Percentiles rank a stretch among this genome's conserved stretches.
phyloP scores from a whole-genome alignment of 2,797 vertebrate species.

The Centropyge bicolor region DNA sequence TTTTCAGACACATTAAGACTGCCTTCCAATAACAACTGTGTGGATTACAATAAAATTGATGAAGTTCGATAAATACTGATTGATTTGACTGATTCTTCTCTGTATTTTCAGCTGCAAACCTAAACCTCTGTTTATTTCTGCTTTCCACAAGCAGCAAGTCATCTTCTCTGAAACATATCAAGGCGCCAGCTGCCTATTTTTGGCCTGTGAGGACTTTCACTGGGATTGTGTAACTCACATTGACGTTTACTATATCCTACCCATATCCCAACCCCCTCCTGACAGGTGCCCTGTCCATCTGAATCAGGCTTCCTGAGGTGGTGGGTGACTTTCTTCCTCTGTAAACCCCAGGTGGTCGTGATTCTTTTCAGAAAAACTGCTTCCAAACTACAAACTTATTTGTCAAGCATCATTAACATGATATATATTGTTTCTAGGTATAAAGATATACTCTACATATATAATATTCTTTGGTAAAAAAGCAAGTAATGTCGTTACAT shows the following conservation, averaged over 20 bases:
- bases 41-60: not conserved
- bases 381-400: not conserved
- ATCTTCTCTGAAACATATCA: constrained; percentile 7
- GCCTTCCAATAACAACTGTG: not conserved
- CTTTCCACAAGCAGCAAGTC: constrained; percentile 12
- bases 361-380: not conserved
- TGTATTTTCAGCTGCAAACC: not conserved
- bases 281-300: not conserved
- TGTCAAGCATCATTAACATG: constrained; percentile 2
- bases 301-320: constrained; percentile 1
- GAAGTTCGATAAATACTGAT: not conserved
- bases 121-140: not conserved
- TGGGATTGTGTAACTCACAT: not conserved
- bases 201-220: constrained; percentile 25
- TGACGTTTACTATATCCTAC: not conserved
- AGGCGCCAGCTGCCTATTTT: constrained; percentile 4
- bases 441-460: not conserved
- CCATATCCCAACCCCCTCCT: not conserved
- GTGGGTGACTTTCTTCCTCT: not conserved
- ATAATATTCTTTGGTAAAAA: not conserved
- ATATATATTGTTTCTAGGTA: not conserved
- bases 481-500: not conserved
- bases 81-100: constrained; percentile 5
- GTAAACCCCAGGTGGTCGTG: not conserved
- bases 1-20: not conserved